Evolutionary conservation across 23 tunicate species (phyloP).

Genomic region (Styela plicata): DNA sequence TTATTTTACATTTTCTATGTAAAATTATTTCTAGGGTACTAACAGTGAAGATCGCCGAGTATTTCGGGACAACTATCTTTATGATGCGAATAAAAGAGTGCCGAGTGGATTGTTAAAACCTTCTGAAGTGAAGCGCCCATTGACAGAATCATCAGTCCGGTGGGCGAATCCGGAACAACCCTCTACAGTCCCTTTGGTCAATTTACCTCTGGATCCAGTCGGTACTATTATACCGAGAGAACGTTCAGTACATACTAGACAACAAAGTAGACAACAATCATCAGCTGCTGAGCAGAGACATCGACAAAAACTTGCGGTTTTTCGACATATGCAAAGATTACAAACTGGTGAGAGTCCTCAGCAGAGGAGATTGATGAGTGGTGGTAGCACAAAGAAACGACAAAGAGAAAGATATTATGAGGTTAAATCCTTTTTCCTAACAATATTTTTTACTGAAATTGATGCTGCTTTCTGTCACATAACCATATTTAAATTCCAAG

Average conservation of each 20-base stretch:
- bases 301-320: conserved; percentile 20
- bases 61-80: conserved; percentile 16
- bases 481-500: too few relatives aligned
- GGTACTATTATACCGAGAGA: conserved; percentile 1
- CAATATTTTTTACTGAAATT: neutral
- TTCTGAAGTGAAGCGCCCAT: neutral
- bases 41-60: conserved; percentile 23
- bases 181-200: conserved; percentile 11
- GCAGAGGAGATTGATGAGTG: conserved; percentile 25
- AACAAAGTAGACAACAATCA: conserved; percentile 20
- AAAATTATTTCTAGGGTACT: too few relatives aligned
- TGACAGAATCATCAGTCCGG: neutral
- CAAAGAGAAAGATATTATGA: conserved; percentile 26
- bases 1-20: too few relatives aligned
- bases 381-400: conserved; percentile 16
- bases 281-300: conserved; percentile 17
- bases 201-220: conserved; percentile 20
- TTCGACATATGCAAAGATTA: conserved; percentile 29
- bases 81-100: conserved; percentile 11
- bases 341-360: conserved; percentile 35
- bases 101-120: neutral
- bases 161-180: conserved; percentile 3
- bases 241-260: conserved; percentile 14
- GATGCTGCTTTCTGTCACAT: neutral
- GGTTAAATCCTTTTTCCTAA: neutral